Base-by-base conservation (phyloP, 1,140 invertebrate species). In the Nautilus pompilius region DNA sequence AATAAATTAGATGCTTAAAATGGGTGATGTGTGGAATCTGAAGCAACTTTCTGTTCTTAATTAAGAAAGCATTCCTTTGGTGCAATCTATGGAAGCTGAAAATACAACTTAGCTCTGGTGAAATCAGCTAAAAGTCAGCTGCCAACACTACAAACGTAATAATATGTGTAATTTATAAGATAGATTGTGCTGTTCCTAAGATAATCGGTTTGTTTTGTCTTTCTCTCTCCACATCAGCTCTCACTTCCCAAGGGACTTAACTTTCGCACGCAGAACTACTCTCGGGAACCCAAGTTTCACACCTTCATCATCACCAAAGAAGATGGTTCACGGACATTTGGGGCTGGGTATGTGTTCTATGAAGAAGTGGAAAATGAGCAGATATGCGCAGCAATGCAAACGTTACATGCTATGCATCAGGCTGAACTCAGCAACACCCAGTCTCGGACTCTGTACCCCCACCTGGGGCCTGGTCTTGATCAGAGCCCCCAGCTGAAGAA, bases 231-330 rank as follows among this genome's bases (percentile, higher is more conserved):
- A 65, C 84, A 84, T 58, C 82, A 96, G 92, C 86, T 99, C 32
- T 96, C 93, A 80, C 85, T 98, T 75, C 96, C 96, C 36, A 90
- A 90, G 82, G 96, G 96, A 51, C 83, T 99, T 20, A 88, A 90
- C 71, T 98, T 99, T 84, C 88, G 92, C 58, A 98, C 95, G 4
- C 94, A 98, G 81, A 95, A 94, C 82, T 91, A 97, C 82, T 88
- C 89, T 51, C 87, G 93, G 65, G 90, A 92, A 67, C 91, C 95
- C 17, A 88, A 87, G 67, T 98, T 98, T 86, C 97, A 99, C 82
- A 93, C 95, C 53, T 99, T 99, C 86, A 88, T 98, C 8, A 93
- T 98, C 48, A 99, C 96, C 22, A 88, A 91, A 75, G 95, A 98
- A 86, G 95, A 99, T 88, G 97, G 96, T 49, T 90, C 90, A 65